Evolutionary conservation across 2,888 invertebrate genomes (phyloP).

Genomic region (Endomychus coccineus): DNA sequence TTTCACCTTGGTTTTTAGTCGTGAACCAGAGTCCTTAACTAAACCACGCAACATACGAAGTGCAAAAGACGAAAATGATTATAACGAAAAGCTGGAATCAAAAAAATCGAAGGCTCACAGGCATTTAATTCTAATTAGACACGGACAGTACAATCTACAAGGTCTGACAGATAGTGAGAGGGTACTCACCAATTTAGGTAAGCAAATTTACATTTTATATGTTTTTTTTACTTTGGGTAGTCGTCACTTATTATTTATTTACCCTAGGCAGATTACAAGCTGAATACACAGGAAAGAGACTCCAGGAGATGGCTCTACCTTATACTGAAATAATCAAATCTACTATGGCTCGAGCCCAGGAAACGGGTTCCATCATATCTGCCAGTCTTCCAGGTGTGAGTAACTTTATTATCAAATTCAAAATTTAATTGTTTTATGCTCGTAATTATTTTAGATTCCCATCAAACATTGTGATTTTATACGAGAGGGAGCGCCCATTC

Average conservation of each 20-base stretch:
- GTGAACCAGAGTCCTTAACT: conserved; percentile 65
- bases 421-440: not conserved
- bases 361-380: conserved; percentile 81
- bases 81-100: conserved; percentile 59
- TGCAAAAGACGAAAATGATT: conserved; percentile 57
- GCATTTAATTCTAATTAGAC: conserved; percentile 86
- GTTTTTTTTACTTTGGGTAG: conserved; percentile 4
- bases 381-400: conserved; percentile 51
- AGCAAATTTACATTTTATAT: too few relatives aligned
- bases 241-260: conserved; percentile 2
- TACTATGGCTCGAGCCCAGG: conserved; percentile 88
- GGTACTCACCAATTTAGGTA: conserved; percentile 73
- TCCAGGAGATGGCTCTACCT: conserved; percentile 68
- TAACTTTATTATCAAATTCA: conserved; percentile 2
- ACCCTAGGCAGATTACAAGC: conserved; percentile 78
- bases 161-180: conserved; percentile 67
- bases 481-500: conserved; percentile 90
- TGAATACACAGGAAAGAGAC: conserved; percentile 70
- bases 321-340: conserved; percentile 78
- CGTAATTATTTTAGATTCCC: conserved; percentile 35
- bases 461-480: conserved; percentile 65
- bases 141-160: conserved; percentile 85
- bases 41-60: conserved; percentile 49
- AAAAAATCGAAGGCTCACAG: conserved; percentile 56
- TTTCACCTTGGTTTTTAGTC: conserved; percentile 42